Conservation (phyloP, 2,888 invertebrate species). For the Anaspis maculata region DNA sequence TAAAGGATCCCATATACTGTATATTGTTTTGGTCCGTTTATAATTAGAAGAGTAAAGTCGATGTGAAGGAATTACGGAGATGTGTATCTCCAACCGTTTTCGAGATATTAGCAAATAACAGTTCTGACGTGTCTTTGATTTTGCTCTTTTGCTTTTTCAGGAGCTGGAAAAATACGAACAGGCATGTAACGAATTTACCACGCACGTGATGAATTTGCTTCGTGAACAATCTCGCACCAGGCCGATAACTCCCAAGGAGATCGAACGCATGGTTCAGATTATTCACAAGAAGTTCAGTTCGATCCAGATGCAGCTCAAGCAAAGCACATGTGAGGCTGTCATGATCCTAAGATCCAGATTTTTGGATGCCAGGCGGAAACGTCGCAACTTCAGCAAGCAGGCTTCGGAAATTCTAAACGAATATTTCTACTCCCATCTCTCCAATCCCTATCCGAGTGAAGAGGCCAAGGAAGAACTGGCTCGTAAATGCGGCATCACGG, state of each 20-base stretch:
- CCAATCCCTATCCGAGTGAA: conserved; percentile 99
- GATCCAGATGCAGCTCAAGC: conserved; percentile 97
- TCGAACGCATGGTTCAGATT: conserved; percentile 98
- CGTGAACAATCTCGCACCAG: conserved; percentile 94
- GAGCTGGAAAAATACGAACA: conserved; percentile 99
- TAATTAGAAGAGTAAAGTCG: no score
- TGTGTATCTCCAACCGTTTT: no score
- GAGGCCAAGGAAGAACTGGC: conserved; percentile 99
- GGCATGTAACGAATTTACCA: conserved; percentile 99
- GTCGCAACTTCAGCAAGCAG: conserved; percentile 99
- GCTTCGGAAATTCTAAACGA: conserved; percentile 99
- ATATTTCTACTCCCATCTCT: conserved; percentile 98
- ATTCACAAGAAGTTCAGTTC: conserved; percentile 98
- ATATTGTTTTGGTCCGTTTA: no score
- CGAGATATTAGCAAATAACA: no score
- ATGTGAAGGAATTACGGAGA: no score
- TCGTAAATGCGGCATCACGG: conserved; percentile 97
- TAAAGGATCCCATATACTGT: no score
- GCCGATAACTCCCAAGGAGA: conserved; percentile 97
- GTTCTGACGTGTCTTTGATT: no score
- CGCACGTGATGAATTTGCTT: conserved; percentile 98
- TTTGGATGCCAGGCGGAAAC: conserved; percentile 76
- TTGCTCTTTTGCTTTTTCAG: no score
- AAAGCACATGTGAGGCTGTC: conserved; percentile 98
- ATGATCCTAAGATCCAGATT: conserved; percentile 93